Conservation (phyloP, 2,113 vertebrate genomes). For the Delphinapterus leucas region DNA sequence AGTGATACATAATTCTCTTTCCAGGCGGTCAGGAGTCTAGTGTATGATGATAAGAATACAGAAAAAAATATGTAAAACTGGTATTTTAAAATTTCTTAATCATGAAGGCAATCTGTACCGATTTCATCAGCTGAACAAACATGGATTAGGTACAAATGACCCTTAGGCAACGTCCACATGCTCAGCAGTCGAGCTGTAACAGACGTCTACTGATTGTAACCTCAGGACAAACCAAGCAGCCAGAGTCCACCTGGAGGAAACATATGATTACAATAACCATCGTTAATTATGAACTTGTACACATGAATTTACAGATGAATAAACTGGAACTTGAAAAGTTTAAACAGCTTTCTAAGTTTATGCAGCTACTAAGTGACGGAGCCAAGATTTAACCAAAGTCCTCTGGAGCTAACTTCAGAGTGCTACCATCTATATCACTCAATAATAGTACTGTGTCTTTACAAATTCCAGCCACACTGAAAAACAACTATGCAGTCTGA, state of each 20-base stretch:
- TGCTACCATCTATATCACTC: background rate
- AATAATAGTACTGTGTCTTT: background rate
- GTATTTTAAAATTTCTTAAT: background rate
- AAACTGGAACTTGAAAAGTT: background rate
- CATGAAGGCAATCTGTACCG: background rate
- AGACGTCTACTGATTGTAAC: background rate
- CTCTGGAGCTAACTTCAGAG: background rate
- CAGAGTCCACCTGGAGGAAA: background rate
- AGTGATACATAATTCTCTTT: conserved; percentile 35
- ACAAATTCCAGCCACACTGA: background rate
- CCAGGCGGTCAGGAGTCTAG: conserved; percentile 24
- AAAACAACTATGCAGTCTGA: background rate
- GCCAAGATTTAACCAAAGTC: background rate
- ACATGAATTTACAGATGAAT: background rate
- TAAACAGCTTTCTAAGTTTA: background rate
- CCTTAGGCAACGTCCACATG: background rate
- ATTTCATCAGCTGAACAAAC: conserved; percentile 7
- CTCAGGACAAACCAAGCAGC: background rate
- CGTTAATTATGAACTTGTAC: background rate
- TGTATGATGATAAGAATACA: background rate
- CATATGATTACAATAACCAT: background rate
- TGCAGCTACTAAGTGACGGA: background rate
- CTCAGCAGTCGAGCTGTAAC: background rate
- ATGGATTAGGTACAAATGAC: background rate
- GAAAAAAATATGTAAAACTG: conserved; percentile 12